Evolutionary conservation across 2,797 vertebrate species (phyloP).

Genomic region (Neomorphus geoffroyi): DNA sequence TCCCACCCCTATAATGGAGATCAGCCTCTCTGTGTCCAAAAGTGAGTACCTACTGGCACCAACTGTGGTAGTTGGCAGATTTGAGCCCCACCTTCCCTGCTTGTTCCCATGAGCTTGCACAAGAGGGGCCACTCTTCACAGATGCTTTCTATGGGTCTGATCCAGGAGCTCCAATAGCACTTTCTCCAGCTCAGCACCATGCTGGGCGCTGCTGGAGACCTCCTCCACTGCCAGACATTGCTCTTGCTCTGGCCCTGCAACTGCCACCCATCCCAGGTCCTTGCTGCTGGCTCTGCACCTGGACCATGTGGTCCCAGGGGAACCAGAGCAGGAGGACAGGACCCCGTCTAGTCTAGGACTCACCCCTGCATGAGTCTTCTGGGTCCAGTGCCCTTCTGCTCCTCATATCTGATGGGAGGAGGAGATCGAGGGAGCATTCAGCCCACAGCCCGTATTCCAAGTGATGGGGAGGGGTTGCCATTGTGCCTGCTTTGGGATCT

Average conservation of each 20-base stretch:
- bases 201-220: neutral
- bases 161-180: neutral
- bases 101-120: neutral
- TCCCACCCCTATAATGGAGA: fast-evolving
- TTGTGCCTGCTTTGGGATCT: neutral
- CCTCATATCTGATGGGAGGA: fast-evolving
- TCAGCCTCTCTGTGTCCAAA: constrained; percentile 12
- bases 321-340: neutral
- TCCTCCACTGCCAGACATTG: neutral
- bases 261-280: neutral
- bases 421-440: neutral
- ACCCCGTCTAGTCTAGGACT: neutral
- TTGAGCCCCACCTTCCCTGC: neutral
- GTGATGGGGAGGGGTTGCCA: neutral
- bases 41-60: neutral
- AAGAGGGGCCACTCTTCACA: neutral
- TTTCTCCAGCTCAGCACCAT: neutral
- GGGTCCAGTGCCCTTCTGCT: neutral
- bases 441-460: neutral
- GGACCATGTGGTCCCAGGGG: fast-evolving
- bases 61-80: neutral
- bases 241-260: neutral
- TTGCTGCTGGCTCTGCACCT: neutral
- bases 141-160: neutral
- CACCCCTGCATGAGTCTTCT: neutral